These are phyloP conservation scores for Eurypyga helias DNA, from an alignment of 2,113 vertebrate genomes.

Conservation along the genomic window DNA sequence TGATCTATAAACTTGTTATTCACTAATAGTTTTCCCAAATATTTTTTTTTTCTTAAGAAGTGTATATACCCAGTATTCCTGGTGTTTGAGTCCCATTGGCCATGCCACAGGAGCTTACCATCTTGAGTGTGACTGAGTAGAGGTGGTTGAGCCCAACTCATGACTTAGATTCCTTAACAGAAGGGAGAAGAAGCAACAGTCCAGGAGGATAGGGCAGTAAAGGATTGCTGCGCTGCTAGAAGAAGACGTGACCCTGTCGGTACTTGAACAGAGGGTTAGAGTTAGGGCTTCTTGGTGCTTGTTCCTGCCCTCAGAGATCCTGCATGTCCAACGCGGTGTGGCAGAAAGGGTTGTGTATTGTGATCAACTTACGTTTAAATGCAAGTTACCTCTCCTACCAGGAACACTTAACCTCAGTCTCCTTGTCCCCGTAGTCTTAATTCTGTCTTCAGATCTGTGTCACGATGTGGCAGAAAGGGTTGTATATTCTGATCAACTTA, in stretches of 20 bases:
- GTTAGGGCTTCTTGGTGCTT: background rate
- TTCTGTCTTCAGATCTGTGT: background rate
- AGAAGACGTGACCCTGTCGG: background rate
- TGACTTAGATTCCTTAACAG: background rate
- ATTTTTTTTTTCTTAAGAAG: background rate
- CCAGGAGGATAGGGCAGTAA: background rate
- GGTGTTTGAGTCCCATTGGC: background rate
- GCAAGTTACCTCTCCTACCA: background rate
- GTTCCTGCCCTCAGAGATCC: background rate
- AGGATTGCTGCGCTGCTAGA: background rate
- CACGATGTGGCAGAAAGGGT: background rate
- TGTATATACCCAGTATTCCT: background rate
- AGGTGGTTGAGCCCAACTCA: background rate
- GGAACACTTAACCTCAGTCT: background rate
- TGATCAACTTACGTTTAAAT: background rate
- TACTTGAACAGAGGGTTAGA: background rate
- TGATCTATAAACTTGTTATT: background rate
- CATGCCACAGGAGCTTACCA: background rate
- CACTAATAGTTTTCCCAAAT: background rate
- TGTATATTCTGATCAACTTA: background rate
- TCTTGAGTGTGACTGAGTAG: background rate
- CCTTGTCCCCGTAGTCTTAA: background rate
- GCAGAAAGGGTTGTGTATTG: background rate
- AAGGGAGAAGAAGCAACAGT: background rate
- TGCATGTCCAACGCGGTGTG: accelerated